Conservation (phyloP, 2,888 invertebrate genomes). For the Papilio gigon region DNA sequence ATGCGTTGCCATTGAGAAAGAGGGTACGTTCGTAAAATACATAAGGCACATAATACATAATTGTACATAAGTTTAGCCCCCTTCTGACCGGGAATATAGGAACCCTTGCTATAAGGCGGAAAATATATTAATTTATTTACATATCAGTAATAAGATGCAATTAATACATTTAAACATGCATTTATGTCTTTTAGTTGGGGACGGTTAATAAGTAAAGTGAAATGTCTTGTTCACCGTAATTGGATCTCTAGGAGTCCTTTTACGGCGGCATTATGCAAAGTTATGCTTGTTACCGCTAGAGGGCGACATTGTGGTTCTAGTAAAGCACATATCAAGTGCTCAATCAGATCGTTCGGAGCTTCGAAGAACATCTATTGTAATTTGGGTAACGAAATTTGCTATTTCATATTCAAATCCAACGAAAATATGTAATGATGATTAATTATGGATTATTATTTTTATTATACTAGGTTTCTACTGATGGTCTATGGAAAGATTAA, state of each 20-base stretch:
- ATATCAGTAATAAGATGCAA: too few species aligned
- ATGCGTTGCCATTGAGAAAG: too few species aligned
- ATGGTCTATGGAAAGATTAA: too few species aligned
- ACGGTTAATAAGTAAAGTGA: neutral
- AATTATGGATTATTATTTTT: too few species aligned
- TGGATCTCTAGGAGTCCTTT: neutral
- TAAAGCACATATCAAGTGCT: constrained; percentile 1
- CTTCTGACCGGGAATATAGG: too few species aligned
- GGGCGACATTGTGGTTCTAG: constrained; percentile 7
- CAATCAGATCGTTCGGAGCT: neutral
- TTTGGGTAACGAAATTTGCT: neutral
- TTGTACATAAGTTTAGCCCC: too few species aligned
- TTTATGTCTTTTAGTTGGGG: neutral
- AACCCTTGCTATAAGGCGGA: too few species aligned
- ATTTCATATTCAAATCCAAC: neutral
- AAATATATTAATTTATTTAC: too few species aligned
- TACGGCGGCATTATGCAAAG: constrained; percentile 17
- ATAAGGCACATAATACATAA: too few species aligned
- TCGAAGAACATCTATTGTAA: neutral
- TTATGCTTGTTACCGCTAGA: constrained; percentile 15
- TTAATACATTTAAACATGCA: neutral
- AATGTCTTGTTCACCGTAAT: neutral
- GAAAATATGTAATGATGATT: too few species aligned
- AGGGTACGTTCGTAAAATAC: too few species aligned
- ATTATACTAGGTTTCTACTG: too few species aligned